Conservation (phyloP, 2,113 vertebrate genomes). For the Plecotus auritus region DNA sequence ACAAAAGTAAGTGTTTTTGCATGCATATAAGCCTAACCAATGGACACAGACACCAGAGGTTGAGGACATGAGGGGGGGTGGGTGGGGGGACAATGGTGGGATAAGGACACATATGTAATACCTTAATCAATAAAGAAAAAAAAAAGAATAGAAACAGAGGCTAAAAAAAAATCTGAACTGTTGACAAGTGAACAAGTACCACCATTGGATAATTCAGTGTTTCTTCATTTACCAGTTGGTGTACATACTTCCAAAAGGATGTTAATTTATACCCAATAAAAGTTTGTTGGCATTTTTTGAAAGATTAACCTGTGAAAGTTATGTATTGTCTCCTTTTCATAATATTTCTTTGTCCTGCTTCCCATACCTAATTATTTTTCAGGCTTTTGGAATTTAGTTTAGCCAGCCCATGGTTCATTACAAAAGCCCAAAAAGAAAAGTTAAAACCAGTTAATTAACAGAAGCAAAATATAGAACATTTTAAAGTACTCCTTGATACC, state of each 20-base stretch:
- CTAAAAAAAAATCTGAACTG: background rate
- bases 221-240: background rate
- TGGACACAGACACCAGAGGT: too few species aligned
- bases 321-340: background rate
- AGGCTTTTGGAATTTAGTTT: background rate
- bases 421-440: background rate
- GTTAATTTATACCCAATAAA: background rate
- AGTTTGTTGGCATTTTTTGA: background rate
- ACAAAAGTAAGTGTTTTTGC: background rate
- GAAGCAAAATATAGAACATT: background rate
- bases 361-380: background rate
- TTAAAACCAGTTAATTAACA: background rate
- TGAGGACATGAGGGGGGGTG: too few species aligned
- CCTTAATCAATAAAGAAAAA: too few species aligned
- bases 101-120: too few species aligned
- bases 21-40: too few species aligned
- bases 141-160: too few species aligned
- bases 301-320: background rate
- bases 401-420: background rate
- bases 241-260: background rate
- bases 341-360: background rate
- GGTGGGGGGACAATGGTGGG: too few species aligned
- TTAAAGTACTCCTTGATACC: background rate
- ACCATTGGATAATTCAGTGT: background rate
- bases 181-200: background rate